Base-by-base conservation (phyloP, 2,113 vertebrate genomes). In the Calyptommatus sinebrachiatus region DNA sequence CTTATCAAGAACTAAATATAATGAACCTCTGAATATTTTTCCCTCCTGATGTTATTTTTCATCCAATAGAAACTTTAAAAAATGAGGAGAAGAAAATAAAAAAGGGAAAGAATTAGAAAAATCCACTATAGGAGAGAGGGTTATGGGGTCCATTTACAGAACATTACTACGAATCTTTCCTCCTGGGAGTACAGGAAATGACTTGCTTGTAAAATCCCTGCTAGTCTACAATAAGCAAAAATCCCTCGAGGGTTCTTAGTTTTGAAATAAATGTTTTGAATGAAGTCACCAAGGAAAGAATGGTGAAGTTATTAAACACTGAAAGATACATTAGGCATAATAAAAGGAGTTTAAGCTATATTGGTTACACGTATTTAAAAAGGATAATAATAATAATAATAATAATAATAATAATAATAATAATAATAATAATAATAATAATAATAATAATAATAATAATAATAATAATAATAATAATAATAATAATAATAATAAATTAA, bases 181-280 rank as follows among this genome's bases (percentile, higher is more conserved):
- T 93, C 89, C 83, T 88, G 86, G 86, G 87, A 89, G 63, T 84
- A 81, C 86, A 87, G 84, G 91, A 95, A 93, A 94, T 93, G 80
- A 88, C 87, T 91, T 88, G 87, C 83, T 91, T 89, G 84, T 94
- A 93, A 91, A 95, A 94, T 89, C 90, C 86, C 89, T 91, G 86
- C 92, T 94, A 95, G 69, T 75, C 78, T 88, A 90, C 94, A 92
- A 91, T 90, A 92, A 93, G 85, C 85, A 91, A 79, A 91, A 79
- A 88, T 60, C 48, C 48, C 66, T 69, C 8, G 10, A 8, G 70
- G 31, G 31, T 73, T 60, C 10, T 73, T 60, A 60, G 28, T 60
- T 60, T 73, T n/a, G 53, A 73, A 94, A 89, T 77, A 62, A 68
- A 76, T 89, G 45, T 86, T 90, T 89, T 90, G 90, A 93, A 91